phyloP scores from a whole-genome alignment of 1,140 invertebrate genomes.

The Heterodera schachtii region DNA sequence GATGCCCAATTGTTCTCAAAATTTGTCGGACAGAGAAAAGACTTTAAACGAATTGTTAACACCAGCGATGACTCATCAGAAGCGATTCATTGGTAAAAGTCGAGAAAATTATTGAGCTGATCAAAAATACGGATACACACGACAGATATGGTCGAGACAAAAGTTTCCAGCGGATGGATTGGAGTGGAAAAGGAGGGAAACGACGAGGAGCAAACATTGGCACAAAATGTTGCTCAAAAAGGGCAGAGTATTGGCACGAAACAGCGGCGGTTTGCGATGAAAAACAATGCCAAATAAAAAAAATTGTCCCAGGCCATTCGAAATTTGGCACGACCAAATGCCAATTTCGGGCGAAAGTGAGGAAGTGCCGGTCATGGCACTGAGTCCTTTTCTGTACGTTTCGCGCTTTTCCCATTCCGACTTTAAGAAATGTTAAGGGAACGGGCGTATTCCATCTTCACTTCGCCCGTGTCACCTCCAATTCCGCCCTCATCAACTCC shows the following conservation, averaged over 20 bases:
- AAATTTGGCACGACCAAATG: background rate
- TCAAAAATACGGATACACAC: background rate
- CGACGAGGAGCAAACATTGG: background rate
- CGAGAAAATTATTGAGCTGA: background rate
- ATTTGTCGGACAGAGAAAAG: background rate
- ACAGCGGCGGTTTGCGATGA: background rate
- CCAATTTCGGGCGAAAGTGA: background rate
- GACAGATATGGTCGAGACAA: constrained; percentile 9
- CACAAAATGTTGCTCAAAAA: background rate
- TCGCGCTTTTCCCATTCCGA: background rate
- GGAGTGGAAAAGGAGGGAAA: background rate
- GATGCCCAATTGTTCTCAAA: background rate
- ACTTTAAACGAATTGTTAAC: background rate
- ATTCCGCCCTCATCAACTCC: background rate
- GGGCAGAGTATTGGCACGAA: background rate
- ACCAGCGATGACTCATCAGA: background rate
- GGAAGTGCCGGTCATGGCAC: background rate
- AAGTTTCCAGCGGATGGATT: background rate
- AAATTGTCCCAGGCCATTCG: background rate
- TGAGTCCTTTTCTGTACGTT: background rate
- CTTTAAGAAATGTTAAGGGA: background rate
- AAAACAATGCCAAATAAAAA: background rate
- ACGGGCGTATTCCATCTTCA: background rate
- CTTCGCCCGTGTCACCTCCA: background rate
- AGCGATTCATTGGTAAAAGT: constrained; percentile 3